phyloP scores from a whole-genome alignment of 2,888 invertebrate species.

The Charanyca ferruginea region DNA sequence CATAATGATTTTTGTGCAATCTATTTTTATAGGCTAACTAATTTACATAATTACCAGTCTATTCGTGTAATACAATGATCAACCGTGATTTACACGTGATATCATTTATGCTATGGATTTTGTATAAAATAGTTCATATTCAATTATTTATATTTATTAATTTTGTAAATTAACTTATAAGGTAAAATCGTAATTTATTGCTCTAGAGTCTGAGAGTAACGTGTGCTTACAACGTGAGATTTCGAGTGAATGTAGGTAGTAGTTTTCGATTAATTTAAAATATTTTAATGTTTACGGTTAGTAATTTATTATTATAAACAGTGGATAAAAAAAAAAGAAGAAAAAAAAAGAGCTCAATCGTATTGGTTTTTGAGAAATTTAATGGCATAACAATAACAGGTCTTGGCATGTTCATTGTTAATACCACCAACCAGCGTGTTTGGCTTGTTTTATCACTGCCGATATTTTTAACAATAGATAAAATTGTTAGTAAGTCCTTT shows the following conservation, averaged over 20 bases:
- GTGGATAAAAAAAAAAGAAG: slow-evolving; percentile 66
- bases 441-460: slow-evolving; percentile 90
- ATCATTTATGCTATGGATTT: slow-evolving; percentile 88
- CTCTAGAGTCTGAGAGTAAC: slow-evolving; percentile 79
- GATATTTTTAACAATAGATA: slow-evolving; percentile 84
- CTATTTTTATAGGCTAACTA: slow-evolving; percentile 88
- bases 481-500: slow-evolving; percentile 86
- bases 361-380: slow-evolving; percentile 66
- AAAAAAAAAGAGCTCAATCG: slow-evolving; percentile 59
- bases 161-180: slow-evolving; percentile 85
- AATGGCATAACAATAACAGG: slow-evolving; percentile 55
- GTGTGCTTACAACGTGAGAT: slow-evolving; percentile 84
- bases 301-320: slow-evolving; percentile 74
- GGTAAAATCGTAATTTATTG: slow-evolving; percentile 81
- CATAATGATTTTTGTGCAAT: slow-evolving; percentile 86
- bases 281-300: slow-evolving; percentile 76
- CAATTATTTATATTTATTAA: slow-evolving; percentile 88
- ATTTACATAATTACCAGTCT: slow-evolving; percentile 74
- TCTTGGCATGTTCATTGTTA: slow-evolving; percentile 65
- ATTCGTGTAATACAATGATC: slow-evolving; percentile 70
- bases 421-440: slow-evolving; percentile 73
- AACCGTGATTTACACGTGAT: slow-evolving; percentile 77
- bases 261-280: slow-evolving; percentile 81
- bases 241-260: slow-evolving; percentile 83
- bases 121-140: slow-evolving; percentile 88